Percentiles rank a stretch among this genome's conserved stretches.
Evolutionary conservation across 2,797 vertebrate species (phyloP).

Genomic region (Peromyscus nudipes): DNA sequence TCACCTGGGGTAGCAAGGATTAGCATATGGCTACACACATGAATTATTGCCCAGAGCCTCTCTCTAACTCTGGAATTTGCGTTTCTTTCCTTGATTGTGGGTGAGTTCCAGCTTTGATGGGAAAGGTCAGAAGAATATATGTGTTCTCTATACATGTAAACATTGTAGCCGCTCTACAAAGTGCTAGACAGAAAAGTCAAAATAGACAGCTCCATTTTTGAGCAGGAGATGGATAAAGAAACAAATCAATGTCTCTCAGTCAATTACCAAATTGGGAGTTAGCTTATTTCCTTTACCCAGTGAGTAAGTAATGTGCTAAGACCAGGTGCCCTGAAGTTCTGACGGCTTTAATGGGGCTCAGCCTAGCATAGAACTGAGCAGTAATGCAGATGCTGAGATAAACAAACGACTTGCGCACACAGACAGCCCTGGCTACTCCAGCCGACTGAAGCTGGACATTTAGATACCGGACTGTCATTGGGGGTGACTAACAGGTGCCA

Average conservation of each 20-base stretch:
- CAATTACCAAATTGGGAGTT: constrained; percentile 65
- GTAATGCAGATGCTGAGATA: background rate
- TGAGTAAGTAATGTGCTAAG: background rate
- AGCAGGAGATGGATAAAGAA: constrained; percentile 60
- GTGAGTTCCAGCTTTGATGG: background rate
- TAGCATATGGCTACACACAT: background rate
- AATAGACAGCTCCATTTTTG: constrained; percentile 19
- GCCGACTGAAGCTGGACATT: background rate
- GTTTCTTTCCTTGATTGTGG: constrained; percentile 20
- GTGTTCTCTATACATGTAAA: constrained; percentile 49
- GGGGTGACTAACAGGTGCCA: background rate
- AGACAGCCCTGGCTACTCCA: background rate
- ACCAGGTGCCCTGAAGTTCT: constrained; percentile 11
- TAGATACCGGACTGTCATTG: background rate
- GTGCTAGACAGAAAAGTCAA: constrained; percentile 44
- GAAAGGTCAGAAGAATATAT: constrained; percentile 27
- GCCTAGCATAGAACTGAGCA: background rate
- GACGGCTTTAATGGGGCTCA: constrained; percentile 35
- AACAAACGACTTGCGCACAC: background rate
- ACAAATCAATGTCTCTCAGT: constrained; percentile 59
- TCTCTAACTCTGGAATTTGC: background rate
- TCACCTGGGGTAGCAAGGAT: background rate
- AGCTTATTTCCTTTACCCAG: constrained; percentile 44
- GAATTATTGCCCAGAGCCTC: background rate
- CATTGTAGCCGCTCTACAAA: constrained; percentile 21